Percentiles rank a stretch among this genome's conserved stretches.
These are phyloP conservation scores for Mamestra brassicae DNA, from an alignment of 2,888 invertebrate genomes.

Conservation along the genomic window DNA sequence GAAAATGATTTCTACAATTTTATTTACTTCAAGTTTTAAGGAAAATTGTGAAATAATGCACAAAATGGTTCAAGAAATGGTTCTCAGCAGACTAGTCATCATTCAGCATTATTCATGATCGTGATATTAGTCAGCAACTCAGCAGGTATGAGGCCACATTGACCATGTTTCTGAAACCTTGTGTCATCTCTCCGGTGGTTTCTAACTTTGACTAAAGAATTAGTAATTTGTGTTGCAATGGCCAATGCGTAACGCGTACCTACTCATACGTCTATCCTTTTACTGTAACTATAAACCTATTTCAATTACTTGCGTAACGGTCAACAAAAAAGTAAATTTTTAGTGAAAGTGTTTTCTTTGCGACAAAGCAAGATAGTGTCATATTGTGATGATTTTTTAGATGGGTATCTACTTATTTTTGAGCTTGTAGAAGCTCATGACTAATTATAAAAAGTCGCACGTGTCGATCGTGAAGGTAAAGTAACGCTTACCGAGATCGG, in stretches of 20 bases:
- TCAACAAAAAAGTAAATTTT: too few species aligned
- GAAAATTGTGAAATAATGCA: slow-evolving; percentile 16
- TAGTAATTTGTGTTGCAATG: slow-evolving; percentile 55
- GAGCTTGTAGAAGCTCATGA: too few species aligned
- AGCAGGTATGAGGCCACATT: slow-evolving; percentile 24
- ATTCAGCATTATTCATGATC: slow-evolving; percentile 36
- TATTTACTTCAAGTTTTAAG: not conserved
- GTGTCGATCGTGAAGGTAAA: too few species aligned
- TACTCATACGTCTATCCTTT: not conserved
- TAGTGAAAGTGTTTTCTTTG: too few species aligned
- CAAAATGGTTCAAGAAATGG: slow-evolving; percentile 7
- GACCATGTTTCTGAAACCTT: slow-evolving; percentile 25
- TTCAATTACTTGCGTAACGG: too few species aligned
- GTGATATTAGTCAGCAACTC: slow-evolving; percentile 50
- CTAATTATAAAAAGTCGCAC: too few species aligned
- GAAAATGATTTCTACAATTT: not conserved
- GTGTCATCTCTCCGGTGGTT: slow-evolving; percentile 37
- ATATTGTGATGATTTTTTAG: too few species aligned
- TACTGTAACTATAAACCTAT: not conserved
- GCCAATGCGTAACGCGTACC: not conserved
- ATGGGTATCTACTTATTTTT: too few species aligned
- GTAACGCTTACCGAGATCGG: too few species aligned
- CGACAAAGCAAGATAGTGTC: too few species aligned
- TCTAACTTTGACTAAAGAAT: slow-evolving; percentile 15
- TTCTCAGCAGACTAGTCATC: slow-evolving; percentile 17